These are phyloP conservation scores for Harpagifer antarcticus DNA, from an alignment of 2,797 vertebrate species.

Conservation along the genomic window DNA sequence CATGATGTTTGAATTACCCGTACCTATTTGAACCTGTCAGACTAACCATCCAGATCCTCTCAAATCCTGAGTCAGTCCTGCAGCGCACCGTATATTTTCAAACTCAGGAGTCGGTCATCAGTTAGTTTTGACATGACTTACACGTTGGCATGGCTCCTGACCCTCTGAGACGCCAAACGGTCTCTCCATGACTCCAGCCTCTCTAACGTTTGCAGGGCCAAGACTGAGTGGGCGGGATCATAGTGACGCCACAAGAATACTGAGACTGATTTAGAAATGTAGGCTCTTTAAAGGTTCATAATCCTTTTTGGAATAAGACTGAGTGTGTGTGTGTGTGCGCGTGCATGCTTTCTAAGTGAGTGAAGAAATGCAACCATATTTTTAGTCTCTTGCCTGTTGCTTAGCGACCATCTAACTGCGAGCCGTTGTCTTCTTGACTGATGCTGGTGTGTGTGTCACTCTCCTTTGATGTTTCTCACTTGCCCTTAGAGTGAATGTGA, in stretches of 20 bases:
- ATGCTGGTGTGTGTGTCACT: conserved; percentile 35
- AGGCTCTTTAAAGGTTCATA: conserved; percentile 62
- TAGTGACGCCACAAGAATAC: conserved; percentile 49
- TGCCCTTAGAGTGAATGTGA: conserved; percentile 27
- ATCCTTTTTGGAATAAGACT: conserved; percentile 44
- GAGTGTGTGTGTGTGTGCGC: conserved; percentile 8
- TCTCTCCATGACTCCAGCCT: conserved; percentile 58
- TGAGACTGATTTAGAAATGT: conserved; percentile 55
- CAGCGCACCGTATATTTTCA: background rate
- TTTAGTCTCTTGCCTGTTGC: conserved; percentile 84
- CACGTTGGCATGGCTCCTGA: conserved; percentile 14
- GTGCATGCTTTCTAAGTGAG: conserved; percentile 39
- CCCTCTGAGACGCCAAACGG: background rate
- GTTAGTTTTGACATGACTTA: conserved; percentile 9
- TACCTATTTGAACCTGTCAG: background rate
- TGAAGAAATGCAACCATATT: conserved; percentile 75
- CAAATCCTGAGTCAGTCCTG: background rate
- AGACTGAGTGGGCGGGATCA: conserved; percentile 53
- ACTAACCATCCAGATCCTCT: conserved; percentile 6
- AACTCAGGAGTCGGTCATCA: background rate
- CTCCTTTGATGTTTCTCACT: conserved; percentile 45
- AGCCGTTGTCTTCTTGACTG: conserved; percentile 77
- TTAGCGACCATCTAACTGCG: conserved; percentile 78
- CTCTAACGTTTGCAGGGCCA: conserved; percentile 33
- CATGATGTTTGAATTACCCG: background rate